These are phyloP conservation scores for Pseudomyrmex flavicornis DNA, from an alignment of 1,140 invertebrate genomes.

Conservation along the genomic window DNA sequence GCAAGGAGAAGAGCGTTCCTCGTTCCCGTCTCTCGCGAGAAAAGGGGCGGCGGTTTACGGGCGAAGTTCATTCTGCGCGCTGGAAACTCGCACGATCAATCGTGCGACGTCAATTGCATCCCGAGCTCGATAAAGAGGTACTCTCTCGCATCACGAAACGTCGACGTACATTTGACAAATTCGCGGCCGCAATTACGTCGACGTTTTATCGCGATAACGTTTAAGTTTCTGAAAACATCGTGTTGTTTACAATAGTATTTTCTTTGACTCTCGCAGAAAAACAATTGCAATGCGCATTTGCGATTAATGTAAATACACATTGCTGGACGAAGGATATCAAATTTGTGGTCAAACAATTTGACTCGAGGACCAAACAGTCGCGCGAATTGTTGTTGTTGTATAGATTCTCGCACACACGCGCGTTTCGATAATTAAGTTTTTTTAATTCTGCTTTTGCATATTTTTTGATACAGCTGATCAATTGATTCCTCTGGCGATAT, in stretches of 20 bases:
- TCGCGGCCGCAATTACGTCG: background rate
- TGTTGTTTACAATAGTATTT: background rate
- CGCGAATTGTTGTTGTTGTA: background rate
- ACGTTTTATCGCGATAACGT: background rate
- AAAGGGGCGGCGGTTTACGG: conserved; percentile 37
- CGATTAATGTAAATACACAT: no score
- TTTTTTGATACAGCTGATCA: conserved; percentile 11
- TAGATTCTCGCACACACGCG: background rate
- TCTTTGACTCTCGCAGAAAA: no score
- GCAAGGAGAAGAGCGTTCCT: background rate
- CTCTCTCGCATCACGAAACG: background rate
- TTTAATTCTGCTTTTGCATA: background rate
- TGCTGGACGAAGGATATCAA: no score
- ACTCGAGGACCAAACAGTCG: no score
- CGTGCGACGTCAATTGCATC: conserved; percentile 12
- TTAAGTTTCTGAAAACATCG: background rate
- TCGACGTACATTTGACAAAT: background rate
- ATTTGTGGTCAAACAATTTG: no score
- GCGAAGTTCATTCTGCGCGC: conserved; percentile 35
- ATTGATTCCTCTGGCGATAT: conserved; percentile 22
- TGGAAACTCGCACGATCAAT: conserved; percentile 47
- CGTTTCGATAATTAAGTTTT: background rate
- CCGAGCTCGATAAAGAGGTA: conserved; percentile 26
- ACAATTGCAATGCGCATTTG: no score
- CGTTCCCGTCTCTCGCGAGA: background rate